These are phyloP conservation scores for Copidosoma floridanum DNA, from an alignment of 1,140 invertebrate genomes.

Conservation along the genomic window DNA sequence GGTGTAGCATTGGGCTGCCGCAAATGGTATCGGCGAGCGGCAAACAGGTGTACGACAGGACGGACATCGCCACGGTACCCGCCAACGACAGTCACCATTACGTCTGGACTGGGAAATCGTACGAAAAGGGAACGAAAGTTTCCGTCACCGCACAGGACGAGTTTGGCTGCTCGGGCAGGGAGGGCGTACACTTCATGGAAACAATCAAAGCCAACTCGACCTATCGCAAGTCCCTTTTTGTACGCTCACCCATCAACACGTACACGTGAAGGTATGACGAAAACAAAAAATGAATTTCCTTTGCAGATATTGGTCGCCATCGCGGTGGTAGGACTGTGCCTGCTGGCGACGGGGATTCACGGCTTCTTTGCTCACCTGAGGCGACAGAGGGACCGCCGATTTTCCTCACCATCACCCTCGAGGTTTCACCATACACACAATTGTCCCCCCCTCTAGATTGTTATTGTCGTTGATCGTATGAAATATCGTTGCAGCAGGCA, in stretches of 20 bases:
- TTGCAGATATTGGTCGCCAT: slow-evolving; percentile 18
- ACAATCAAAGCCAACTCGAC: no score
- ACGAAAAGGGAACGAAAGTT: slow-evolving; percentile 36
- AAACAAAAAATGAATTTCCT: no score
- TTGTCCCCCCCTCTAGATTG: no score
- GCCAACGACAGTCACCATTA: slow-evolving; percentile 27
- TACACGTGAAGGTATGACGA: no score
- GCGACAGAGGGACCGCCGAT: no score
- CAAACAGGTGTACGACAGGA: slow-evolving; percentile 42
- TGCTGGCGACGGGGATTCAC: neutral
- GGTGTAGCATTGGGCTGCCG: slow-evolving; percentile 40
- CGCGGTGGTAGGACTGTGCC: slow-evolving; percentile 1
- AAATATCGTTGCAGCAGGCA: no score
- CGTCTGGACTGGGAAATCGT: slow-evolving; percentile 29
- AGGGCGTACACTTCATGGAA: slow-evolving; percentile 23
- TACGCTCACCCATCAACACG: no score
- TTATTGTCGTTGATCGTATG: no score
- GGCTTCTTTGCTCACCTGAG: no score
- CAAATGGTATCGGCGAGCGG: slow-evolving; percentile 40
- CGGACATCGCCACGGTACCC: slow-evolving; percentile 34
- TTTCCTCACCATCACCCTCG: no score
- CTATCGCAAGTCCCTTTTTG: no score
- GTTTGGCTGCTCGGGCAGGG: slow-evolving; percentile 36
- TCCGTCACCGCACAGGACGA: slow-evolving; percentile 38
- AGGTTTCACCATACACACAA: no score